Evolutionary conservation across 2,113 vertebrate species (phyloP).

Genomic region (Oophaga pumilio): DNA sequence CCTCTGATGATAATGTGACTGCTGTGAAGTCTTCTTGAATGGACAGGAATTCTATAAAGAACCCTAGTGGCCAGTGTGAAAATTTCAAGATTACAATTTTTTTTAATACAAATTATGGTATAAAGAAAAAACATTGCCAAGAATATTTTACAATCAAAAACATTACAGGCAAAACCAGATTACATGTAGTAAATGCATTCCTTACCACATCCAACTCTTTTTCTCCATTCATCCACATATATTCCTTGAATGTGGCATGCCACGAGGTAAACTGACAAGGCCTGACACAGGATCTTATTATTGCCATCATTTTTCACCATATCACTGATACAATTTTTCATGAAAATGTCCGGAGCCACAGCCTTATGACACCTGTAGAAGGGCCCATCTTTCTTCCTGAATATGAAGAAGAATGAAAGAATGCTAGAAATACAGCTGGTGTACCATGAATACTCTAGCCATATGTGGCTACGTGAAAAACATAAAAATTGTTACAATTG

Average conservation of each 20-base stretch:
- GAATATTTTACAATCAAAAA: too few species aligned
- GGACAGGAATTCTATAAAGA: too few species aligned
- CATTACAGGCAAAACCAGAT: not conserved
- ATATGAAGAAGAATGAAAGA: not conserved
- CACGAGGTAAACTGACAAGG: slow-evolving; percentile 1
- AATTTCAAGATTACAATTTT: too few species aligned
- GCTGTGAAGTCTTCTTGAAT: too few species aligned
- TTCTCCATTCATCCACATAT: slow-evolving; percentile 30
- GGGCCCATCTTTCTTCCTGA: slow-evolving; percentile 14
- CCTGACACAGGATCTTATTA: slow-evolving; percentile 1
- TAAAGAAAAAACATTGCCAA: too few species aligned
- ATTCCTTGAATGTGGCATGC: slow-evolving; percentile 23
- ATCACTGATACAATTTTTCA: slow-evolving; percentile 15
- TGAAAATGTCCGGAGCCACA: not conserved
- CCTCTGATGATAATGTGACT: too few species aligned
- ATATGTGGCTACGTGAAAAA: not conserved
- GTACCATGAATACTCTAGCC: not conserved
- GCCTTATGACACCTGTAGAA: not conserved
- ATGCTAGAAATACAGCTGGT: not conserved
- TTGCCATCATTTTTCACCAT: slow-evolving; percentile 25
- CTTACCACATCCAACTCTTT: slow-evolving; percentile 10
- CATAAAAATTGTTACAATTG: not conserved
- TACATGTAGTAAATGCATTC: not conserved
- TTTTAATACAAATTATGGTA: too few species aligned
- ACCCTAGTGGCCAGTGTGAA: too few species aligned